phyloP scores from a whole-genome alignment of 1,140 invertebrate genomes.

The Drosophila ercepeae region DNA sequence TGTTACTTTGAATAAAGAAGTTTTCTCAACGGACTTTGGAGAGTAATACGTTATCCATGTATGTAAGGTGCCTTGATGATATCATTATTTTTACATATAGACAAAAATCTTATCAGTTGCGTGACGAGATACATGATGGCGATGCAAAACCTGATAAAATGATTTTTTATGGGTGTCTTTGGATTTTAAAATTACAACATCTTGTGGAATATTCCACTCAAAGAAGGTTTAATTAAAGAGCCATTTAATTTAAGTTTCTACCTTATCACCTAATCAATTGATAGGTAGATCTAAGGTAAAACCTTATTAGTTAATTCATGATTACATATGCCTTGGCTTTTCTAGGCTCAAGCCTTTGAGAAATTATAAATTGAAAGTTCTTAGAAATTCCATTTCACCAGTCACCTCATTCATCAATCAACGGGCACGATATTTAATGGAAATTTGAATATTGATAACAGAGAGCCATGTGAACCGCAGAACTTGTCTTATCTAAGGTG shows the following conservation, averaged over 20 bases:
- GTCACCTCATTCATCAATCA: slow-evolving; percentile 53
- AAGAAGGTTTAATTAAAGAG: not conserved
- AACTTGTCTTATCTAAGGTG: slow-evolving; percentile 61
- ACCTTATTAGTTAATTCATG: not conserved
- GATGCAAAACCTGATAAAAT: slow-evolving; percentile 23
- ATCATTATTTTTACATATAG: slow-evolving; percentile 12
- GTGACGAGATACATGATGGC: slow-evolving; percentile 24
- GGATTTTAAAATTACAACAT: slow-evolving; percentile 17
- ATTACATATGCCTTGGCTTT: too few species aligned
- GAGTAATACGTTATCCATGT: not conserved
- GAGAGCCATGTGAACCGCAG: slow-evolving; percentile 44
- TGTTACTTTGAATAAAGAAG: not conserved
- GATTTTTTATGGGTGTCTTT: not conserved
- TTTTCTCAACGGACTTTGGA: not conserved
- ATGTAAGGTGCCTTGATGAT: slow-evolving; percentile 8
- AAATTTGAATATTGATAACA: slow-evolving; percentile 47
- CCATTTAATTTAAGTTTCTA: too few species aligned
- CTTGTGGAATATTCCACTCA: not conserved
- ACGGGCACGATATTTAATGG: slow-evolving; percentile 36
- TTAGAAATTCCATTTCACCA: not conserved
- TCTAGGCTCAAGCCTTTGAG: not conserved
- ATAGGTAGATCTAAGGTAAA: not conserved
- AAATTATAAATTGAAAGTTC: not conserved
- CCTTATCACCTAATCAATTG: not conserved
- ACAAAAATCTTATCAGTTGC: slow-evolving; percentile 28